A percentile compares a stretch with the other conserved stretches of the same genome.
Evolutionary conservation across 1,140 invertebrate genomes (phyloP).

Genomic region (Drosophila miranda): DNA sequence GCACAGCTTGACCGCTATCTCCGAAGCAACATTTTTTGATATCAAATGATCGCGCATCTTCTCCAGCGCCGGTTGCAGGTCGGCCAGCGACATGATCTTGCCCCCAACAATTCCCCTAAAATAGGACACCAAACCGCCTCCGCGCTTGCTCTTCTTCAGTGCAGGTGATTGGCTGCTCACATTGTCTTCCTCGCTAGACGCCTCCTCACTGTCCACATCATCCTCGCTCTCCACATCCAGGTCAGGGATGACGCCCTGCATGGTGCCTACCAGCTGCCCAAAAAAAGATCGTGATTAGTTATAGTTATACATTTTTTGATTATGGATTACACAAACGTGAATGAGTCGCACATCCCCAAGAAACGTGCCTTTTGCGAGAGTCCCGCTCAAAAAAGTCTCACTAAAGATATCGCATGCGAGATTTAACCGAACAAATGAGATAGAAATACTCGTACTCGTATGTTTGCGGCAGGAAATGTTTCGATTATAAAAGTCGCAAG

Average conservation of each 20-base stretch:
- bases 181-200: slow-evolving; percentile 60
- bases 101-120: slow-evolving; percentile 94
- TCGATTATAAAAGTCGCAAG: too few species aligned
- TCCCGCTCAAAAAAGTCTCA: too few species aligned
- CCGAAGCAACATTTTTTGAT: slow-evolving; percentile 98
- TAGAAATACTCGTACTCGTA: too few species aligned
- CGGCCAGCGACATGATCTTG: slow-evolving; percentile 88
- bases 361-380: too few species aligned
- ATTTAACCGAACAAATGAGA: too few species aligned
- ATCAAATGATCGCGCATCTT: slow-evolving; percentile 99
- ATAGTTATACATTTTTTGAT: too few species aligned
- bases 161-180: slow-evolving; percentile 13
- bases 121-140: slow-evolving; percentile 88
- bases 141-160: slow-evolving; percentile 70
- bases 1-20: slow-evolving; percentile 97
- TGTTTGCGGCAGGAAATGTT: too few species aligned
- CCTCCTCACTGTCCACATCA: slow-evolving; percentile 67
- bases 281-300: background rate
- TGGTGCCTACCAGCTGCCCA: slow-evolving; percentile 90
- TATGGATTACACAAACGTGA: too few species aligned
- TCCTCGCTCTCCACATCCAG: slow-evolving; percentile 85
- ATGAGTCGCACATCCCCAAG: too few species aligned
- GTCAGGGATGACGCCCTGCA: slow-evolving; percentile 90
- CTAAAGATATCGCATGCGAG: too few species aligned
- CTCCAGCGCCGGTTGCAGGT: slow-evolving; percentile 94